Base-by-base conservation (phyloP, 2,888 invertebrate species). In the Poecilobothrus nobilitatus region DNA sequence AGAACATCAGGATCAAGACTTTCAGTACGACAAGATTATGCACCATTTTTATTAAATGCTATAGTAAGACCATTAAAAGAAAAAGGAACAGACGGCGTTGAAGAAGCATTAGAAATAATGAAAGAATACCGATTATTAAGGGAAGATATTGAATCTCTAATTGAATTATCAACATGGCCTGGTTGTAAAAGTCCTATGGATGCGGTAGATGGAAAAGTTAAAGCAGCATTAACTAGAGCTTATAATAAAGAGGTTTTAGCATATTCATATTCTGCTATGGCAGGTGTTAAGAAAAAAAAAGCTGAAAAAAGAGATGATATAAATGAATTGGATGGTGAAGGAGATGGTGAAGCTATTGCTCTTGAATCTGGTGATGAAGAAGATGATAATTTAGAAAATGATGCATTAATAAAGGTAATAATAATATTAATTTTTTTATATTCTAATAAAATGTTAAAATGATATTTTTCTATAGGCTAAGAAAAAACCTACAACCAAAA, bases 221-320 rank as follows among this genome's bases (percentile, higher is more conserved):
- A 98, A 84, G 89, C 95, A 0, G 94, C 97, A 0, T 90, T 99
- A 79, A 99, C 98, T 0, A 87, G 96, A 63, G 85, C 91, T 0
- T 95, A 94, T 80, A 99, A 98, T 81, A 97, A 97, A 80, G 89
- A 89, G 72, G 86, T 88, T 0, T 84, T 87, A 66, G 84, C 91
- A 68, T 86, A 92, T 68, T 93, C 95, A 0, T 97, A 95, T 81
- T 88, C 92, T 12, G 79, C 76, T 76, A 88, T 85, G 64, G 83
- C 86, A 7, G 82, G 84, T 1, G 79, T 87, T 7, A 88, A 88
- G 73, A 88, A 88, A 74, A 89, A 88, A 68, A 86, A 85, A 65
- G 82, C 81, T 1, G 80, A 78, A 20, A 78, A 76, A 2, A 81
- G 80, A 8, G 80, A 75, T 0, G 81, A 81, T 1, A 82, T 81